Conservation (phyloP, 23 tunicate genomes). For the Trididemnum nubilum region DNA sequence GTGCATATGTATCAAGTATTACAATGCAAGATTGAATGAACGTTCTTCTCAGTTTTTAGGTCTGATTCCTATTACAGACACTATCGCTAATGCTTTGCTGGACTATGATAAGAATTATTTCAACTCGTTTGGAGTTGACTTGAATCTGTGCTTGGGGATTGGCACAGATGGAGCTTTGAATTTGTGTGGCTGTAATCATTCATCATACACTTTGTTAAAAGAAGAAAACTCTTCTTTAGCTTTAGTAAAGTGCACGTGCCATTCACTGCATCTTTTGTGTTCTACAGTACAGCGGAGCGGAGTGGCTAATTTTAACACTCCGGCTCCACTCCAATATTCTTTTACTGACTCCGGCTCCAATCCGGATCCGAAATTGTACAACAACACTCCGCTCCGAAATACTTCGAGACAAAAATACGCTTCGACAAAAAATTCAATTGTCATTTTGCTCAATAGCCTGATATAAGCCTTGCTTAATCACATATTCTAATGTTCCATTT, state of each 20-base stretch:
- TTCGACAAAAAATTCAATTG: too few species aligned
- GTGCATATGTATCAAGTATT: neutral
- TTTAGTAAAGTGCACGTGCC: conserved; percentile 2
- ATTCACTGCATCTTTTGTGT: conserved; percentile 3
- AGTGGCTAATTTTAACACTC: too few species aligned
- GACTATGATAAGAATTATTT: neutral
- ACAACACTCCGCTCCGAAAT: too few species aligned
- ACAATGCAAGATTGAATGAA: neutral
- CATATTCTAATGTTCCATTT: too few species aligned
- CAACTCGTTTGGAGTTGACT: neutral
- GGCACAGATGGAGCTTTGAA: conserved; percentile 22
- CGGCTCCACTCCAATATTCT: too few species aligned
- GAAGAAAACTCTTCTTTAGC: neutral
- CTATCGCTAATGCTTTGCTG: conserved; percentile 1
- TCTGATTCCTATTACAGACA: neutral
- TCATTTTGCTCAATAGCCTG: too few species aligned
- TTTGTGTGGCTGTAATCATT: conserved; percentile 15
- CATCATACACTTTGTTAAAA: conserved; percentile 12
- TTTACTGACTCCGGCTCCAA: too few species aligned
- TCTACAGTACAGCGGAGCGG: too few species aligned
- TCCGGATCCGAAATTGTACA: too few species aligned
- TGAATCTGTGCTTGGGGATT: neutral
- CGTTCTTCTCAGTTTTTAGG: neutral
- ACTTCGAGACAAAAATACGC: too few species aligned
- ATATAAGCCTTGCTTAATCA: too few species aligned